Evolutionary conservation across 2,888 invertebrate species (phyloP).

Genomic region (Marasmarcha lunaedactyla): DNA sequence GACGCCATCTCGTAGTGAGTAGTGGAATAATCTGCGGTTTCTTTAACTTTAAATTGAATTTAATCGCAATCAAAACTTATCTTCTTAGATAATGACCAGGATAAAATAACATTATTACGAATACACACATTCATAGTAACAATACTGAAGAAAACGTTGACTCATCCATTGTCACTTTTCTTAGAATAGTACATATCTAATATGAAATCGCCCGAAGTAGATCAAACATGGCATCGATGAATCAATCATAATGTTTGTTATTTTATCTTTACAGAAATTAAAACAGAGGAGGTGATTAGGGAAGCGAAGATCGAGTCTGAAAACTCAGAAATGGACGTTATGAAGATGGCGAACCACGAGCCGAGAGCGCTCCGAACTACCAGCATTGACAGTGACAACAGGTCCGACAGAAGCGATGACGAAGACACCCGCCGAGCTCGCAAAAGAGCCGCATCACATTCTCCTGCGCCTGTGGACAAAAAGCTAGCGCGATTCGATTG

Average conservation of each 20-base stretch:
- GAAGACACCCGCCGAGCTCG: constrained; percentile 42
- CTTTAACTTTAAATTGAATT: too few relatives aligned
- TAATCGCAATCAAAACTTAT: too few relatives aligned
- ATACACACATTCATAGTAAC: not conserved
- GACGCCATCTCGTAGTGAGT: constrained; percentile 34
- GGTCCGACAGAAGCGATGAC: constrained; percentile 67
- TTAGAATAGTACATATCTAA: constrained; percentile 42
- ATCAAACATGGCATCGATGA: constrained; percentile 45
- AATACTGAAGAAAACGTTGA: constrained; percentile 34
- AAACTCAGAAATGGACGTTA: constrained; percentile 35
- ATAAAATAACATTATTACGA: constrained; percentile 11
- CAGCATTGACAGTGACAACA: constrained; percentile 68
- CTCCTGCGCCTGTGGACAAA: constrained; percentile 49
- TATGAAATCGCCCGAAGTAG: constrained; percentile 51
- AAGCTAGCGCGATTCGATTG: constrained; percentile 72
- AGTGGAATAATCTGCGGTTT: constrained; percentile 13
- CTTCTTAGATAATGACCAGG: too few relatives aligned
- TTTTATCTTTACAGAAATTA: constrained; percentile 66
- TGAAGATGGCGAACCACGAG: constrained; percentile 41
- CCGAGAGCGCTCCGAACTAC: constrained; percentile 43
- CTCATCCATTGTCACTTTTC: constrained; percentile 66
- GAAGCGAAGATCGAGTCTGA: constrained; percentile 53
- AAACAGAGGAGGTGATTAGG: constrained; percentile 59
- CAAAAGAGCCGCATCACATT: constrained; percentile 50
- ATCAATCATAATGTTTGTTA: constrained; percentile 45